A percentile compares a stretch with the other conserved stretches of the same genome.
Evolutionary conservation across 2,888 invertebrate genomes (phyloP).

Genomic region (Ceriagrion tenellum): DNA sequence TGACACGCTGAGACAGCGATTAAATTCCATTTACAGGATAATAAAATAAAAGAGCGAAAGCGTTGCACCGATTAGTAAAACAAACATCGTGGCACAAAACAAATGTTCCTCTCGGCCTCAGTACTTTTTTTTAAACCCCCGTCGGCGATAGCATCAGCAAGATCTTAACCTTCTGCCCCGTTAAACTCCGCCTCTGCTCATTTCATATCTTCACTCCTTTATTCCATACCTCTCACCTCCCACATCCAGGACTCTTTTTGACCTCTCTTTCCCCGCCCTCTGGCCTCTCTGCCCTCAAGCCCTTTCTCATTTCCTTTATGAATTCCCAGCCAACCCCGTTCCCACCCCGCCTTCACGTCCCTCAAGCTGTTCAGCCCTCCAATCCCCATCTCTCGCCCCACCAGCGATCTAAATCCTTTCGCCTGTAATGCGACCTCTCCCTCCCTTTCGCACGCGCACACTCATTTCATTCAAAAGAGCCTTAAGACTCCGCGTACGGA

Average conservation of each 20-base stretch:
- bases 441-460: not conserved
- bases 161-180: not conserved
- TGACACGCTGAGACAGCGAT: not conserved
- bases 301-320: not conserved
- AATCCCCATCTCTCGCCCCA: not conserved
- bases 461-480: constrained; percentile 47
- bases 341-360: not conserved
- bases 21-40: not conserved
- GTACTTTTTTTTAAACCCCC: not conserved
- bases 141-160: constrained; percentile 13
- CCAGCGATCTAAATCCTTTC: not conserved
- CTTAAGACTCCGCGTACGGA: no score
- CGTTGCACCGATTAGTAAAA: not conserved
- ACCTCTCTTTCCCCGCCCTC: constrained; percentile 44
- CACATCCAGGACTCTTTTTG: not conserved
- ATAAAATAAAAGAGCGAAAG: not conserved
- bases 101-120: not conserved
- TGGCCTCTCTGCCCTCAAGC: not conserved
- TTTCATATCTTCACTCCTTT: no score
- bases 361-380: no score
- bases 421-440: not conserved
- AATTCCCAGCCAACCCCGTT: not conserved
- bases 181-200: not conserved
- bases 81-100: constrained; percentile 2
- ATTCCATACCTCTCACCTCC: no score